Conservation (phyloP, 2,888 invertebrate genomes). For the Drosophila aldrichi region DNA sequence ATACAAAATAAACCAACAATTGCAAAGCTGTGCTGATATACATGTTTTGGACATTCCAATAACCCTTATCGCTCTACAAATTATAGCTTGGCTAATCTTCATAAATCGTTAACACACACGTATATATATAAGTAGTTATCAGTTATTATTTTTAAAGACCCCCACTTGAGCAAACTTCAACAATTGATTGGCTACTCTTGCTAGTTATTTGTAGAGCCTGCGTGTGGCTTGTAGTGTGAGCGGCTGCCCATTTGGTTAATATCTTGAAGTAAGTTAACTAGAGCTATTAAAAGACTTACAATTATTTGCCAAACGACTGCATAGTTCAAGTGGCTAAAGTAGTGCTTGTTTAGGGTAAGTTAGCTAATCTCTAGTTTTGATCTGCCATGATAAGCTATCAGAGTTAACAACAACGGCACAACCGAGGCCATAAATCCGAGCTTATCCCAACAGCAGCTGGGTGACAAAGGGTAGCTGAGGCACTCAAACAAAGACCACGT, state of each 20-base stretch:
- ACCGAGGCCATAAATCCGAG: conserved; percentile 1
- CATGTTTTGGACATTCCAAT: conserved; percentile 20
- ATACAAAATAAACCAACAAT: not conserved
- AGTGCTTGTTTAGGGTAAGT: not conserved
- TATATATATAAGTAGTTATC: conserved; percentile 50
- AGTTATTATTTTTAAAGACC: conserved; percentile 58
- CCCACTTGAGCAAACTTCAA: conserved; percentile 46
- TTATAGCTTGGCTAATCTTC: conserved; percentile 61
- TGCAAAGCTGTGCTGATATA: not conserved
- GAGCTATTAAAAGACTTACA: not conserved
- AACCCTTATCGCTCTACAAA: conserved; percentile 67
- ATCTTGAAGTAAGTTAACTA: conserved; percentile 24
- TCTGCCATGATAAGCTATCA: conserved; percentile 64
- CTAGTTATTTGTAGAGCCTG: conserved; percentile 48
- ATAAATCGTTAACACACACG: conserved; percentile 15
- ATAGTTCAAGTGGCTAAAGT: conserved; percentile 1
- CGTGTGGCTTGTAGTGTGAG: conserved; percentile 30
- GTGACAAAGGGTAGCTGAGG: conserved; percentile 13
- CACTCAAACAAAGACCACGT: conserved; percentile 13
- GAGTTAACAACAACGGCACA: not conserved
- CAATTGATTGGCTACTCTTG: not conserved
- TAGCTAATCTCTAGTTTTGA: conserved; percentile 32
- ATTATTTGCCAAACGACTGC: not conserved
- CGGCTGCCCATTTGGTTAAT: conserved; percentile 1
- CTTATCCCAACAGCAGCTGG: not conserved